Conservation (phyloP, 2,888 invertebrate species). For the Drosophila crucigera region DNA sequence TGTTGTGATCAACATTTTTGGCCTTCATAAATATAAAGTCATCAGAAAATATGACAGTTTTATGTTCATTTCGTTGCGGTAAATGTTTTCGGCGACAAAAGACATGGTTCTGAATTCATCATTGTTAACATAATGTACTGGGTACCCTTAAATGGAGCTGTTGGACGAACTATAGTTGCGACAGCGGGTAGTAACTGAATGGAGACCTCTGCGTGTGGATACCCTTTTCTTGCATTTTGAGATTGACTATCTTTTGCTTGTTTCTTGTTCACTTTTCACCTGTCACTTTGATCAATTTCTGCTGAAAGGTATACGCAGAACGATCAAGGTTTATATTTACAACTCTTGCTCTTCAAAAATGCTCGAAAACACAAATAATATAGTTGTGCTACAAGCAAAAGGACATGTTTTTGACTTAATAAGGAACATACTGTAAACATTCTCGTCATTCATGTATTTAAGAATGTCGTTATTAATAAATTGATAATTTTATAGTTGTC, state of each 20-base stretch:
- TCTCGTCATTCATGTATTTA: not conserved
- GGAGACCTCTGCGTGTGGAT: not conserved
- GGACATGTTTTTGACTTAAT: constrained; percentile 17
- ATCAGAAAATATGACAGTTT: constrained; percentile 82
- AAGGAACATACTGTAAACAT: constrained; percentile 4
- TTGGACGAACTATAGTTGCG: constrained; percentile 22
- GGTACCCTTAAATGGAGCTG: constrained; percentile 51
- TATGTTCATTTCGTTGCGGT: constrained; percentile 78
- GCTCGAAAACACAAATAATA: constrained; percentile 6
- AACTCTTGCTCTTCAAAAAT: not conserved
- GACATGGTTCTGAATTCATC: constrained; percentile 75
- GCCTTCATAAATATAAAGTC: constrained; percentile 82
- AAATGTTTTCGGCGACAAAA: constrained; percentile 78
- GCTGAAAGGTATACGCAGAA: not conserved
- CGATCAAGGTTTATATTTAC: not conserved
- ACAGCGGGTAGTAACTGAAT: not conserved
- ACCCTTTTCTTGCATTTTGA: not conserved
- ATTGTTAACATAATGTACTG: constrained; percentile 70
- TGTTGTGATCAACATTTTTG: constrained; percentile 69
- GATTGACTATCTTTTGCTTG: constrained; percentile 1
- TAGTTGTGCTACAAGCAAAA: constrained; percentile 16
- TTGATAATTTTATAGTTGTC: constrained; percentile 5
- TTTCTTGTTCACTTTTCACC: not conserved
- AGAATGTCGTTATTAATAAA: constrained; percentile 9
- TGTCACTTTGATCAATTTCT: not conserved